Base-by-base conservation (phyloP, 2,888 invertebrate genomes). In the Andrena chrysosceles region DNA sequence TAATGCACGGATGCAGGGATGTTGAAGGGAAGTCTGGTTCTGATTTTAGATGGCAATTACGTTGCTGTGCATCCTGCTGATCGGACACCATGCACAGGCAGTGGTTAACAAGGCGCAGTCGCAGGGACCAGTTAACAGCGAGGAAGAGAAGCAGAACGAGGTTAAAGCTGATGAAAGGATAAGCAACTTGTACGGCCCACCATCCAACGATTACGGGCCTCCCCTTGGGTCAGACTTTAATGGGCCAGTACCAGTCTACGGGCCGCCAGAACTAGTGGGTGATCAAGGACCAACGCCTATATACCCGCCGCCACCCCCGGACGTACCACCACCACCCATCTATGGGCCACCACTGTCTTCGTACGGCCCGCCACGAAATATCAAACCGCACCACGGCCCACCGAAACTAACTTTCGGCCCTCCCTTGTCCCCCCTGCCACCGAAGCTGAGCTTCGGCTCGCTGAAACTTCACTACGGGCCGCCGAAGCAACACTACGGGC, bases 231-330 rank as follows among this genome's bases (percentile, higher is more conserved):
- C 85, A 2, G 83, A 87, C 20, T 89, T 90, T 75, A 90, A 90
- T n/a, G 91, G 91, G 10, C 92, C 94, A 16, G 93, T 93, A 10
- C 94, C 94, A 8, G 90, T 93, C 23, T 95, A 94, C 84, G 94
- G 95, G 7, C 93, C 94, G 48, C 94, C 95, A 60, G 92, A 93
- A 88, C 90, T 77, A 89, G 94, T 88, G 87, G 94, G 90, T 77
- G 94, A 87, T 91, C 94, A 91, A 71, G 91, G 93, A 0, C 93
- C 94, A 54, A 90, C 90, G 2, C 90, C 93, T 13, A 91, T 92
- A 6, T 95, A 95, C 67, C 95, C 95, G 0, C 95, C 95, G 0
- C 95, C 95, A 2, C 95, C 95, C 0, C 95, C 95, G 20, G 92
- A 93, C 26, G 80, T 90, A 16, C 91, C 89, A 0, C 92, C 90